These are phyloP conservation scores for Nannoperca australis DNA, from an alignment of 2,797 vertebrate species.

Conservation along the genomic window DNA sequence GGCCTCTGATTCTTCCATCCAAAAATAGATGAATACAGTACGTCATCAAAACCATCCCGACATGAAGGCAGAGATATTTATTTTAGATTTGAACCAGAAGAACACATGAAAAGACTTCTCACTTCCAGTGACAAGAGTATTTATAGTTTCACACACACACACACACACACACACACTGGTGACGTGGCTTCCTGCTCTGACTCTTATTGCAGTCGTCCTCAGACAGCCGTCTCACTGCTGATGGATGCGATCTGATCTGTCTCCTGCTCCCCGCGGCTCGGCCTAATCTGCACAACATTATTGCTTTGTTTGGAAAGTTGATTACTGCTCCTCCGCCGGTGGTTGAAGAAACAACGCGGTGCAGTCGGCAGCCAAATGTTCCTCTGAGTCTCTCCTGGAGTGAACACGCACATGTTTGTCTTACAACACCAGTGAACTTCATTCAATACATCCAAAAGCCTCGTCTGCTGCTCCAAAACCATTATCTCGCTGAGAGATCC, in stretches of 20 bases:
- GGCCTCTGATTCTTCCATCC: conserved; percentile 34
- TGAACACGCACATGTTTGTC: not conserved
- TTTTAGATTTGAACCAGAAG: conserved; percentile 28
- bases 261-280: conserved; percentile 27
- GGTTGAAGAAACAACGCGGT: not conserved
- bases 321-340: conserved; percentile 32
- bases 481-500: not conserved
- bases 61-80: conserved; percentile 15
- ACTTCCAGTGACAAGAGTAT: conserved; percentile 42
- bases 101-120: conserved; percentile 15
- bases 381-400: conserved; percentile 22
- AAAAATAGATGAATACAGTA: conserved; percentile 33
- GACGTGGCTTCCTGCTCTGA: conserved; percentile 24
- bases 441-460: not conserved
- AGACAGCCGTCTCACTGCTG: conserved; percentile 26
- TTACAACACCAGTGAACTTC: not conserved
- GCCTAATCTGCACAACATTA: conserved; percentile 45
- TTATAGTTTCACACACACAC: conserved; percentile 42
- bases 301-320: conserved; percentile 49
- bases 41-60: conserved; percentile 19
- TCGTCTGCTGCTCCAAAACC: not conserved
- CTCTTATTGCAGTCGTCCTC: conserved; percentile 24
- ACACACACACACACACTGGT: not conserved
- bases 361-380: conserved; percentile 16
- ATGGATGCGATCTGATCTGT: conserved; percentile 49